A percentile compares a stretch with the other conserved stretches of the same genome.
phyloP scores from a whole-genome alignment of 1,140 invertebrate species.

The Asobara japonica region DNA sequence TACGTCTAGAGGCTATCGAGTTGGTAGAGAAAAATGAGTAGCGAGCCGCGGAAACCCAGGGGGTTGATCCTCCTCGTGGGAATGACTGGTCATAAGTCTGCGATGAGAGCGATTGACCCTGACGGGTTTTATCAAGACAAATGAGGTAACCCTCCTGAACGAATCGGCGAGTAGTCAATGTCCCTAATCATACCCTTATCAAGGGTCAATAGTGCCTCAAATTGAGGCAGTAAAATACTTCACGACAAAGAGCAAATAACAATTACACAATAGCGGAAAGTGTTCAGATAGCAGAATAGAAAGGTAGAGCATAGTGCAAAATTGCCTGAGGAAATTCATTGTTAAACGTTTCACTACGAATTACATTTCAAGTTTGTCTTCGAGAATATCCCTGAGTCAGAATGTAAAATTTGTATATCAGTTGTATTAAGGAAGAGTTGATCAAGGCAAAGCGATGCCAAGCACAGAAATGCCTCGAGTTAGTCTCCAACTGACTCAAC shows the following conservation, averaged over 20 bases:
- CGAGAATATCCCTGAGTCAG: slow-evolving; percentile 1
- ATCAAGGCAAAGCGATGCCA: background rate
- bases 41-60: slow-evolving; percentile 23
- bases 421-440: background rate
- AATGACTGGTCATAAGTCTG: slow-evolving; percentile 52
- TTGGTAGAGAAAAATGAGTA: slow-evolving; percentile 37
- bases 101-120: slow-evolving; percentile 36
- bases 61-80: slow-evolving; percentile 31
- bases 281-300: background rate
- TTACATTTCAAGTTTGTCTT: slow-evolving; percentile 3
- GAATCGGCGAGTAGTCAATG: background rate
- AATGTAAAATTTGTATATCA: slow-evolving; percentile 7
- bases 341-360: slow-evolving; percentile 4
- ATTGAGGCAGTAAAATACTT: background rate
- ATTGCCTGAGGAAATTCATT: background rate
- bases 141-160: slow-evolving; percentile 39
- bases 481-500: background rate
- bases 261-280: background rate
- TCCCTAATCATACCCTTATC: background rate
- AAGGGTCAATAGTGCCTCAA: background rate
- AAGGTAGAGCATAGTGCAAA: background rate
- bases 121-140: slow-evolving; percentile 63
- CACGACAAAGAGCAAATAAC: background rate
- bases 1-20: background rate
- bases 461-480: background rate